Evolutionary conservation across 1,140 invertebrate genomes (phyloP).

Genomic region (Subanguina moxae): DNA sequence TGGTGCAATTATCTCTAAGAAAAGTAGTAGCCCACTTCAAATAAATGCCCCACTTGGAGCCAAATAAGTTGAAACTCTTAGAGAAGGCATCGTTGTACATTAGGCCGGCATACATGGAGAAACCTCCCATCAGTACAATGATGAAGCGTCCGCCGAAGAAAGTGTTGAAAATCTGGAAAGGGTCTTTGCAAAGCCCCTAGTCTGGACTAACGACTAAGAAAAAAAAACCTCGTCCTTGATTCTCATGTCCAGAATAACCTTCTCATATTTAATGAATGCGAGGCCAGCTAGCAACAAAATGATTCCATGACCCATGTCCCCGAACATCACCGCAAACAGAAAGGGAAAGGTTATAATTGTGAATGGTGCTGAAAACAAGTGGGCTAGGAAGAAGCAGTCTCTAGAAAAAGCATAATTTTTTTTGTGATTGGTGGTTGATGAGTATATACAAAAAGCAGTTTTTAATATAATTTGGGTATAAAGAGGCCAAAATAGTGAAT

Average conservation of each 20-base stretch:
- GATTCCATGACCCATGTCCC: conserved; percentile 79
- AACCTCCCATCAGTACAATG: conserved; percentile 90
- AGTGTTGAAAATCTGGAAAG: conserved; percentile 80
- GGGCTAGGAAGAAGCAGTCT: conserved; percentile 11
- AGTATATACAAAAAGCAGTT: too few relatives aligned
- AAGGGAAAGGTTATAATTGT: conserved; percentile 93
- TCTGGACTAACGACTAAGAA: not conserved
- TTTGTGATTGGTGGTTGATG: too few relatives aligned
- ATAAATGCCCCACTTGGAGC: conserved; percentile 74
- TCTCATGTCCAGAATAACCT: conserved; percentile 73
- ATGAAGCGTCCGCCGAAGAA: conserved; percentile 97
- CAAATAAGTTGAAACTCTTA: conserved; percentile 90
- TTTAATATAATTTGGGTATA: too few relatives aligned
- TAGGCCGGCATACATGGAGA: conserved; percentile 91
- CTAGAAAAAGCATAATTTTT: too few relatives aligned
- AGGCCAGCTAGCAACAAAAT: conserved; percentile 72
- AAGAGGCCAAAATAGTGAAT: too few relatives aligned
- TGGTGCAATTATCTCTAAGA: not conserved
- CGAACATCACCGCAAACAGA: conserved; percentile 88
- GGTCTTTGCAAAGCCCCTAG: not conserved
- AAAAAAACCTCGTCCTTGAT: conserved; percentile 62
- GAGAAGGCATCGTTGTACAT: conserved; percentile 97
- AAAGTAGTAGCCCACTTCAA: conserved; percentile 23
- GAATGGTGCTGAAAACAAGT: conserved; percentile 67
- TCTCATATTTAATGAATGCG: conserved; percentile 76